Conservation (phyloP, 2,888 invertebrate genomes). For the Didymodactylos carnosus region DNA sequence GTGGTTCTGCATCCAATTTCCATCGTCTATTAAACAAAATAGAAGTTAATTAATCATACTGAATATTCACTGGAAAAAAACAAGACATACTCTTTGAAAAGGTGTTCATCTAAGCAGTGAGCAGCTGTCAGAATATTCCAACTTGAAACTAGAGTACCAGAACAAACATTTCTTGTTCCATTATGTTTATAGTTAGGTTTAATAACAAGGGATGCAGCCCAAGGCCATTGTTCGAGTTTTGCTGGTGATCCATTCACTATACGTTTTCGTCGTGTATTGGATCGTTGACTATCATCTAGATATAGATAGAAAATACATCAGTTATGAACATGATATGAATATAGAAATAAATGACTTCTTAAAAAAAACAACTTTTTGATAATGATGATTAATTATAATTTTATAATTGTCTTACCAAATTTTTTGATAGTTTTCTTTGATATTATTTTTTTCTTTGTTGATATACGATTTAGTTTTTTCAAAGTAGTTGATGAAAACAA, state of each 20-base stretch:
- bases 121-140: neutral
- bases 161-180: neutral
- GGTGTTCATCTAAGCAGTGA: neutral
- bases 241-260: neutral
- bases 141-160: neutral
- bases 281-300: too few species aligned
- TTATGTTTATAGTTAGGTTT: neutral
- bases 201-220: neutral
- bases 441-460: too few species aligned
- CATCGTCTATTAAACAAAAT: neutral
- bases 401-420: too few species aligned
- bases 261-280: neutral
- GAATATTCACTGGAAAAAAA: too few species aligned
- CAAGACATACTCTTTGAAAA: neutral
- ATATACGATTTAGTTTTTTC: too few species aligned
- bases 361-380: too few species aligned
- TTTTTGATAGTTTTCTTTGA: too few species aligned
- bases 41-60: neutral
- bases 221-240: neutral
- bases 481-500: too few species aligned
- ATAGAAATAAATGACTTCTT: too few species aligned
- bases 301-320: too few species aligned
- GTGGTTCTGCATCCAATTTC: neutral
- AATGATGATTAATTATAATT: too few species aligned
- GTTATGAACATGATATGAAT: too few species aligned